Conservation (phyloP, 2,113 vertebrate species). For the Tupaia tana region DNA sequence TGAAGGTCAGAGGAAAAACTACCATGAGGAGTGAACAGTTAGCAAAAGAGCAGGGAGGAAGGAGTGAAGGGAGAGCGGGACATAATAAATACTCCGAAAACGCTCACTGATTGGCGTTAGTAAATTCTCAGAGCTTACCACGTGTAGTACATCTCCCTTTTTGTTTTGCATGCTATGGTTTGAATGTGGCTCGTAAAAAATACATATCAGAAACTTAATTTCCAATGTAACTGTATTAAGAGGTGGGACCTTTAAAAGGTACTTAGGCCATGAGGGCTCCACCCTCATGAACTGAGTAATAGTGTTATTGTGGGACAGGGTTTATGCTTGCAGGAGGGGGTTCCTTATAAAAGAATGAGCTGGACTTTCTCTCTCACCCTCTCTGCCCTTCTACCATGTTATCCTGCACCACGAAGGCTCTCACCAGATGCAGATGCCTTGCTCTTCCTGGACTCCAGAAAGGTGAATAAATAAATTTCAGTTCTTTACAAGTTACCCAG, state of each 20-base stretch:
- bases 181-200: not conserved
- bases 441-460: not conserved
- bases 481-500: not conserved
- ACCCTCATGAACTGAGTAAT: not conserved
- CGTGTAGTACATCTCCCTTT: not conserved
- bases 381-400: not conserved
- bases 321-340: not conserved
- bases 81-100: not conserved
- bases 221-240: not conserved
- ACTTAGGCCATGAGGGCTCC: not conserved
- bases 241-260: not conserved
- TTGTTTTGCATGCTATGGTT: not conserved
- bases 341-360: not conserved
- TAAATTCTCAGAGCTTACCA: not conserved
- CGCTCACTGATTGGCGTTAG: not conserved
- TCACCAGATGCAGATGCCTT: not conserved
- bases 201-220: not conserved
- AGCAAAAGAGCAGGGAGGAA: not conserved
- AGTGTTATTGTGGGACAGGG: not conserved
- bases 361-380: not conserved
- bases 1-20: not conserved
- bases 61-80: not conserved
- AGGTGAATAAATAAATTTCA: not conserved
- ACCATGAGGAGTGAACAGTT: not conserved
- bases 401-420: not conserved